A percentile compares a stretch with the other conserved stretches of the same genome.
phyloP scores from a whole-genome alignment of 1,140 invertebrate species.

The Reticulitermes speratus region DNA sequence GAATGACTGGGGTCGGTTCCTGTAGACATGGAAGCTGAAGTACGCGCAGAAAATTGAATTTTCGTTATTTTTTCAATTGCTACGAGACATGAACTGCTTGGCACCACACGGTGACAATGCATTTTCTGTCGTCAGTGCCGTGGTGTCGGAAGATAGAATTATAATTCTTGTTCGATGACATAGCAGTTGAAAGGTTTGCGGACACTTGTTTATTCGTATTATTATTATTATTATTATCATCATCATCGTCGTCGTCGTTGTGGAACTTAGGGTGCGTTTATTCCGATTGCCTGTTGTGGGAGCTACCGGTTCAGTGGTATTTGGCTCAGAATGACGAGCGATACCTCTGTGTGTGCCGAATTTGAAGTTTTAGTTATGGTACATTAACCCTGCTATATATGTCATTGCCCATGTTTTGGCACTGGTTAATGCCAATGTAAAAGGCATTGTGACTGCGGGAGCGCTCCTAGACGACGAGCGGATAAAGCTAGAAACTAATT shows the following conservation, averaged over 20 bases:
- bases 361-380: neutral
- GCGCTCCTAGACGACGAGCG: neutral
- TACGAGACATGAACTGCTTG: too few species aligned
- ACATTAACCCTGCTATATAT: neutral
- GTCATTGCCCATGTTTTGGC: conserved; percentile 5
- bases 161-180: neutral
- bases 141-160: neutral
- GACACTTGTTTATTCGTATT: neutral
- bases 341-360: neutral
- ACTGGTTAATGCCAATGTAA: neutral
- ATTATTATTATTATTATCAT: too few species aligned
- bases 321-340: neutral
- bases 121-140: neutral
- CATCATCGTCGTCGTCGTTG: too few species aligned
- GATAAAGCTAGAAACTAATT: neutral
- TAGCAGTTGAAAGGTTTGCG: neutral
- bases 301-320: neutral
- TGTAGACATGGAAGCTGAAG: too few species aligned
- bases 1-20: too few species aligned
- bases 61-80: too few species aligned
- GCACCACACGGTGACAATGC: neutral
- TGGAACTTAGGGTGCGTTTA: too few species aligned
- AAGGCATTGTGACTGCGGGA: neutral
- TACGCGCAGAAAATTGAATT: too few species aligned
- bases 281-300: too few species aligned